A percentile compares a stretch with the other conserved stretches of the same genome.
Evolutionary conservation across 2,113 vertebrate genomes (phyloP).

Genomic region (Perognathus longimembris): DNA sequence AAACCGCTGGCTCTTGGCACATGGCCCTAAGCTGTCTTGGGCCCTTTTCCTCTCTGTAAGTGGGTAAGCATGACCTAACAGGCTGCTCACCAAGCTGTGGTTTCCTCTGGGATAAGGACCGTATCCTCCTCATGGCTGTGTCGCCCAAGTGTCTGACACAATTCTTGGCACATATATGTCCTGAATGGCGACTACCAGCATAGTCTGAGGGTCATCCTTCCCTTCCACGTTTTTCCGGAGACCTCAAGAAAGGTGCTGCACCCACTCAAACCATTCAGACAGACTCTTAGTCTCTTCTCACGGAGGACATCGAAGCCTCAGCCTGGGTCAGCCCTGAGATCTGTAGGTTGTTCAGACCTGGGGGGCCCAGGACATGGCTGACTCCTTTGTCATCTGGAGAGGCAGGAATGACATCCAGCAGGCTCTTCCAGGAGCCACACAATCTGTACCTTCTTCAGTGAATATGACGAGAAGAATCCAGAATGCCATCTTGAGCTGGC

Average conservation of each 20-base stretch:
- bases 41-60: conserved; percentile 6
- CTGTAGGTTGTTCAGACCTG: conserved; percentile 39
- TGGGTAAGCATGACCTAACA: conserved; percentile 9
- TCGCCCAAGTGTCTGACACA: conserved; percentile 35
- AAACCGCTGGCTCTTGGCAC: not conserved
- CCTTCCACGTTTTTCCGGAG: not conserved
- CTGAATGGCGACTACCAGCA: not conserved
- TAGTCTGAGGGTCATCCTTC: not conserved
- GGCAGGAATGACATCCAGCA: conserved; percentile 70
- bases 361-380: conserved; percentile 30
- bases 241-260: not conserved
- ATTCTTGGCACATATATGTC: conserved; percentile 28
- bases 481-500: conserved; percentile 2
- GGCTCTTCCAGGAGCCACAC: conserved; percentile 64
- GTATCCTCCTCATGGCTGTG: not conserved
- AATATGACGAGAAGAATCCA: conserved; percentile 46
- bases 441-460: conserved; percentile 46
- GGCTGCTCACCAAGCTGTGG: conserved; percentile 5
- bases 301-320: not conserved
- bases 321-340: conserved; percentile 14
- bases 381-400: conserved; percentile 55
- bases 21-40: conserved; percentile 1
- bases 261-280: not conserved
- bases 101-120: not conserved
- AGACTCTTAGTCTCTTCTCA: not conserved